Conservation (phyloP, 2,113 vertebrate species). For the Lophius piscatorius region DNA sequence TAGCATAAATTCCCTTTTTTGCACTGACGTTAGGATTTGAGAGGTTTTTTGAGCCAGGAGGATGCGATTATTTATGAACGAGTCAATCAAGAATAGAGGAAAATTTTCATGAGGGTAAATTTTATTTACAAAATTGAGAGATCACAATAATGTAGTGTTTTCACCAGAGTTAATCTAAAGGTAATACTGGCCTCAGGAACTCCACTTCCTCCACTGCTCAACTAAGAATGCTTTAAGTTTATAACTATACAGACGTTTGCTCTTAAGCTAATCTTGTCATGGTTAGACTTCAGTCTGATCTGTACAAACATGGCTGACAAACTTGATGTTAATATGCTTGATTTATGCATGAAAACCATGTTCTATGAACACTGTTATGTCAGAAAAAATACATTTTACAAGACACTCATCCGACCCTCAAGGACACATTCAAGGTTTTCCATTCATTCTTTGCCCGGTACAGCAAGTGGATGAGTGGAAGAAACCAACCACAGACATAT, state of each 20-base stretch:
- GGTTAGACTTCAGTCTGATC: too few relatives aligned
- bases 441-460: too few relatives aligned
- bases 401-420: neutral
- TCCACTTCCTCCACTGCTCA: too few relatives aligned
- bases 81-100: neutral
- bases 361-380: neutral
- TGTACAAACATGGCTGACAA: constrained; percentile 6
- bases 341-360: too few relatives aligned
- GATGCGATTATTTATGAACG: neutral
- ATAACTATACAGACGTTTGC: too few relatives aligned
- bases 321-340: neutral
- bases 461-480: neutral
- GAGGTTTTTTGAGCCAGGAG: too few relatives aligned
- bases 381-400: constrained; percentile 3
- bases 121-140: constrained; percentile 69
- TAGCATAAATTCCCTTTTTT: too few relatives aligned
- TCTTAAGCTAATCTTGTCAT: too few relatives aligned
- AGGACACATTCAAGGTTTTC: too few relatives aligned
- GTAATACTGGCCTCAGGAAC: constrained; percentile 58
- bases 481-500: constrained; percentile 14
- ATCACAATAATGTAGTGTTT: constrained; percentile 68
- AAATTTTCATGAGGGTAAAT: neutral
- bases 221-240: too few relatives aligned
- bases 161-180: constrained; percentile 47
- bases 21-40: too few relatives aligned